Evolutionary conservation across 2,113 vertebrate species (phyloP).

Genomic region (Stercorarius parasiticus): DNA sequence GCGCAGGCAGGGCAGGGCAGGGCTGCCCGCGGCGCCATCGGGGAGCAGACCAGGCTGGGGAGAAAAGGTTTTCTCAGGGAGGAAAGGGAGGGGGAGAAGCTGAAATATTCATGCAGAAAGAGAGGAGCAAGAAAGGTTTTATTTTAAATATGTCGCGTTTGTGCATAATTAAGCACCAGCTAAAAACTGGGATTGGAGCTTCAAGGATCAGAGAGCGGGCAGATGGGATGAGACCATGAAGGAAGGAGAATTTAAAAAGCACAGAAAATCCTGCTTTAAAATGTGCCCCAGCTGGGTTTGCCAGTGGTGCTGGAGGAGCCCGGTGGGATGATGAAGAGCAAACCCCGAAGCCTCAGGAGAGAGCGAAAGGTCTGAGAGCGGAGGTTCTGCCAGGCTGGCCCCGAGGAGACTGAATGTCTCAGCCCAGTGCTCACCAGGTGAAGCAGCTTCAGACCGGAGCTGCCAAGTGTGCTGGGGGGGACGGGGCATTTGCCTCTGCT

Average conservation of each 20-base stretch:
- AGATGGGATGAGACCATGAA: neutral
- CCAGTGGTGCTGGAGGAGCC: neutral
- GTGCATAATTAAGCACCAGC: neutral
- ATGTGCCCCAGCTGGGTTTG: neutral
- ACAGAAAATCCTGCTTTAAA: neutral
- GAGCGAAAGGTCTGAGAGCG: neutral
- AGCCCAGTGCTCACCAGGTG: neutral
- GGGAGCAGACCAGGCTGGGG: neutral
- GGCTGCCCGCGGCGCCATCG: neutral
- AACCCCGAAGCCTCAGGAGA: neutral
- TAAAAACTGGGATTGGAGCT: neutral
- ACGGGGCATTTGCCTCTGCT: neutral
- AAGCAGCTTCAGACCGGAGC: neutral
- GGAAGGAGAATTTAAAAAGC: neutral
- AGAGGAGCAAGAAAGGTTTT: neutral
- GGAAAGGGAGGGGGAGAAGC: neutral
- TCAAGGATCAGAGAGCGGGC: neutral
- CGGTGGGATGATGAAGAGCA: neutral
- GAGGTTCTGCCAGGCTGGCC: neutral
- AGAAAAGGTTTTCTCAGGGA: neutral
- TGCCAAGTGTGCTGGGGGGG: neutral
- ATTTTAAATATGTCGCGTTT: neutral
- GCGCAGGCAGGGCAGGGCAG: neutral
- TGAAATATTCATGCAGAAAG: neutral
- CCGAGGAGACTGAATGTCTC: rapidly evolving